Evolutionary conservation across 2,888 invertebrate genomes (phyloP).

Genomic region (Hemistola chrysoprasaria): DNA sequence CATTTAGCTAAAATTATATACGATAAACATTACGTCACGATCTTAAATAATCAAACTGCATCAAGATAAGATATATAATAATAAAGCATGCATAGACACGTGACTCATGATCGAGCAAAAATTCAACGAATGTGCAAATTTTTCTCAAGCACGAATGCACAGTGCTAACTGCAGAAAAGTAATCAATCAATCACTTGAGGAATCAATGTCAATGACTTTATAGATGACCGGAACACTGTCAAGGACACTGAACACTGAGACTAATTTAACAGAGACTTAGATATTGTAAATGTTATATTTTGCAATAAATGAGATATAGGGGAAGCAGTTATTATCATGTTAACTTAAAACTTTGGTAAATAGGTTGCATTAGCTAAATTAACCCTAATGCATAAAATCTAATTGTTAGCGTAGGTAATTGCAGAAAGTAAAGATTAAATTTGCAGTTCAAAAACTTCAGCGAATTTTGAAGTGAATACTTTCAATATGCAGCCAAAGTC

Average conservation of each 20-base stretch:
- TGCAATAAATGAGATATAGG: too few relatives aligned
- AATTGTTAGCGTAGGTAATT: too few relatives aligned
- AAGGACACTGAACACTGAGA: constrained; percentile 7
- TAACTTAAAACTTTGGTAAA: too few relatives aligned
- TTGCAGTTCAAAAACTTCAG: too few relatives aligned
- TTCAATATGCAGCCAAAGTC: constrained; percentile 23
- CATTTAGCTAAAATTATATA: too few relatives aligned
- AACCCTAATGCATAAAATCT: too few relatives aligned
- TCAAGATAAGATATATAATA: constrained; percentile 22
- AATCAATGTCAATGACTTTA: constrained; percentile 28
- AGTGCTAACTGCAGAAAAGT: constrained; percentile 11
- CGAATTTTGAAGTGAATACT: too few relatives aligned
- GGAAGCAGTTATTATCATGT: too few relatives aligned
- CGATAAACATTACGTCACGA: constrained; percentile 11
- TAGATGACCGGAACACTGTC: constrained; percentile 18
- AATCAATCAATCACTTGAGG: constrained; percentile 9
- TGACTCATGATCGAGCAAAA: constrained; percentile 11
- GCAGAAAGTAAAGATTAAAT: too few relatives aligned
- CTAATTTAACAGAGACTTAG: neutral
- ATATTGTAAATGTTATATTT: too few relatives aligned
- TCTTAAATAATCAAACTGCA: constrained; percentile 16
- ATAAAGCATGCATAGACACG: constrained; percentile 8
- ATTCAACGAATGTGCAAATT: constrained; percentile 9
- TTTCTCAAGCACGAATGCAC: constrained; percentile 18
- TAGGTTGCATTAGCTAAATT: too few relatives aligned